A percentile compares a stretch with the other conserved stretches of the same genome.
Evolutionary conservation across 2,113 vertebrate species (phyloP).

Genomic region (Tauraco erythrolophus): DNA sequence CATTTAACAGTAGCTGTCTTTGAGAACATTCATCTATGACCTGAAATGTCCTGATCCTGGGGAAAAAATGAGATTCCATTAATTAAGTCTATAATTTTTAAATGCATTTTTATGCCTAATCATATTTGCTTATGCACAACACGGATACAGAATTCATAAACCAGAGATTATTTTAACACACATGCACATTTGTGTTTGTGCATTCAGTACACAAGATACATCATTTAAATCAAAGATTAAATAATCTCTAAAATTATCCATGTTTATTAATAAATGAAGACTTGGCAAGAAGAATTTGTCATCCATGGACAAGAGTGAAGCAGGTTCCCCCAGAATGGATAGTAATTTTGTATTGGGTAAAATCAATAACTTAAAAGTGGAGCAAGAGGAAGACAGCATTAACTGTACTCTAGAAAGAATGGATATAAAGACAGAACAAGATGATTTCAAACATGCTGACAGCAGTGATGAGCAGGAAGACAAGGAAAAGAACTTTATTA

Average conservation of each 20-base stretch:
- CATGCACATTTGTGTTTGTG: not conserved
- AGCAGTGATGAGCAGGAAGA: conserved; percentile 81
- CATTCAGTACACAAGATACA: not conserved
- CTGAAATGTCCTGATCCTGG: not conserved
- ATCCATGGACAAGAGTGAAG: conserved; percentile 58
- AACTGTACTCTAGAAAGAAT: conserved; percentile 57
- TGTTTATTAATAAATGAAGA: conserved; percentile 27
- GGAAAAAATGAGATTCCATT: conserved; percentile 14
- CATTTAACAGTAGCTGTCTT: not conserved
- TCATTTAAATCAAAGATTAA: conserved; percentile 25
- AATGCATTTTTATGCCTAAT: not conserved
- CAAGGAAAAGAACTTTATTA: conserved; percentile 72
- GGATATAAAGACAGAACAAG: conserved; percentile 81
- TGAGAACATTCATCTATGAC: not conserved
- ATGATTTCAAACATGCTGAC: conserved; percentile 76
- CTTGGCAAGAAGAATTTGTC: conserved; percentile 36
- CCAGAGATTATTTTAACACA: conserved; percentile 11
- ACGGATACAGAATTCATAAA: not conserved
- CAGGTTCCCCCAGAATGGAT: conserved; percentile 28
- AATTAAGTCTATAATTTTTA: not conserved
- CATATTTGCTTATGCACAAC: not conserved
- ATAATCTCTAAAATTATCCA: conserved; percentile 35
- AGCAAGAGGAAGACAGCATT: conserved; percentile 60
- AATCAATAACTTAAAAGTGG: conserved; percentile 67
- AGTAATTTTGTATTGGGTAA: conserved; percentile 59